phyloP scores from a whole-genome alignment of 2,113 vertebrate genomes.

The Notarius quadriscutis region DNA sequence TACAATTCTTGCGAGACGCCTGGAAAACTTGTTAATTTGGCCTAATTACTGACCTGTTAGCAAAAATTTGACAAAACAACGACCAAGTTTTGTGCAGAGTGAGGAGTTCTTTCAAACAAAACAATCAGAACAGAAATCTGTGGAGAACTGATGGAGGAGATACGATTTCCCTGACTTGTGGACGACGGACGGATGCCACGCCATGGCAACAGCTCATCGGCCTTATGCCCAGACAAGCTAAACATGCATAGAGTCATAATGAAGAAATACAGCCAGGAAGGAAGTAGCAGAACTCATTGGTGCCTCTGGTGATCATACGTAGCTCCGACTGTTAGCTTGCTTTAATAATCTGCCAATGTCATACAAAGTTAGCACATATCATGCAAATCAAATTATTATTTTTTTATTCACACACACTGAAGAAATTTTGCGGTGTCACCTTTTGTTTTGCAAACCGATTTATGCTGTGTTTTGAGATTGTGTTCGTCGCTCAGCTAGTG shows the following conservation, averaged over 20 bases:
- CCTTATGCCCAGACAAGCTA: no score
- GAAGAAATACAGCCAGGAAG: neutral
- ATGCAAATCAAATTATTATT: neutral
- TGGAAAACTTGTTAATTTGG: no score
- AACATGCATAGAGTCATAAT: neutral
- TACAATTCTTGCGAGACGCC: no score
- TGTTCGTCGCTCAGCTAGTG: slow-evolving; percentile 55
- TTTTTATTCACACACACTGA: neutral
- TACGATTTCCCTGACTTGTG: no score
- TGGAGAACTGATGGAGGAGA: no score
- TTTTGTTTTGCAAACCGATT: slow-evolving; percentile 14
- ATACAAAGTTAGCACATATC: neutral
- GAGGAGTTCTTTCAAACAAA: no score
- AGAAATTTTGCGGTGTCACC: slow-evolving; percentile 31
- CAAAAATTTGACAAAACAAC: no score
- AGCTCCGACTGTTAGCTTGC: neutral
- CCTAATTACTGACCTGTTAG: no score
- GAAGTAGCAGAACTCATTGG: neutral
- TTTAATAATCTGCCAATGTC: neutral
- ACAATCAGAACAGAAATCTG: no score
- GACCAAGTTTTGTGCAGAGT: no score
- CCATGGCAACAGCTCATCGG: no score
- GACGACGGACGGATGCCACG: no score
- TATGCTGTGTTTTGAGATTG: slow-evolving; percentile 23
- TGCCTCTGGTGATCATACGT: neutral